Base-by-base conservation (phyloP, 2,797 vertebrate species). In the Hoplostethus mediterraneus region DNA sequence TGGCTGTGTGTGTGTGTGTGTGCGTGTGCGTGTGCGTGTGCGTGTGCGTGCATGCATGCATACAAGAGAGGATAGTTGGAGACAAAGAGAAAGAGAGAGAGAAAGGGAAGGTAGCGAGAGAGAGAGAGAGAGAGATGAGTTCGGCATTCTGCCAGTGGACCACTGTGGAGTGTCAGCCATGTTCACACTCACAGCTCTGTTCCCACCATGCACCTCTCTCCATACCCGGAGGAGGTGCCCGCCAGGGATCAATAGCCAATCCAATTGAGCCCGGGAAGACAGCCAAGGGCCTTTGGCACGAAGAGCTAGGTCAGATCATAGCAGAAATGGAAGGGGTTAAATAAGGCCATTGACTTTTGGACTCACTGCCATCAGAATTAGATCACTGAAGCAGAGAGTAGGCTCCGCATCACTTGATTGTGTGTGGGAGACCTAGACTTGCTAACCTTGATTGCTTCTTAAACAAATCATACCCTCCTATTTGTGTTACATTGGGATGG, bases 171-270 rank as follows among this genome's bases (percentile, higher is more conserved):
- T 73, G 84, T 77, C 83, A 55, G 78, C 79, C 79, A 17, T 79
- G 86, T 90, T 92, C 89, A 75, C 83, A 73, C 83, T 86, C 61
- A 68, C 77, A 80, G 59, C 82, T 81, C 78, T 68, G 75, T 81
- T 77, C 77, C 56, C 62, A 49, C 31, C 25, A 56, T 56, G 28
- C 36, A 36, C 68, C 28, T 58, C 38, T 60, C 58, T 21, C 21
- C 56, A 47, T 53, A 62, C 53, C 63, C 1, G 2, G 11, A 60
- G 53, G 64, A 31, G 67, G 63, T 47, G 58, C 51, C 63, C 28
- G 57, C 78, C 86, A 77, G 74, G 75, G 82, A 87, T 90, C 90
- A 38, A 89, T 90, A 77, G 64, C 72, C 70, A 40, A 40, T 56
- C 79, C 59, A 9, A 49, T 59, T 30, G 25, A 53, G 47, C 54